Conservation (phyloP, 2,888 invertebrate genomes). For the Chironomus riparius region DNA sequence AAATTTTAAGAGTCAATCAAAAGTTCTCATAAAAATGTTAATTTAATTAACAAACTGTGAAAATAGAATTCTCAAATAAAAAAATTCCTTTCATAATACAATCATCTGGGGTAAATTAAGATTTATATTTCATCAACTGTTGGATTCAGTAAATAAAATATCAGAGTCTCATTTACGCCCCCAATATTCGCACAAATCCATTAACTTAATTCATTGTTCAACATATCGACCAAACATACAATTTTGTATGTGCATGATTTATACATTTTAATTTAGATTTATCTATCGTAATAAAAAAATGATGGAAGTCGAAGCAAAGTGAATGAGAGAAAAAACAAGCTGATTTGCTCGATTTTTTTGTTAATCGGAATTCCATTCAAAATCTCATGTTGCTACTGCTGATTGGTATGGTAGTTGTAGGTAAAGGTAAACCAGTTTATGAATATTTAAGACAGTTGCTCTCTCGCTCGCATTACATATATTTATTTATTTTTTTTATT, state of each 20-base stretch:
- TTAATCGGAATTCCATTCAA: slow-evolving; percentile 1
- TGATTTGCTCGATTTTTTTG: neutral
- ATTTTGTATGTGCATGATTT: too few species aligned
- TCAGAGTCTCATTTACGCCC: neutral
- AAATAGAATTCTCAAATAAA: neutral
- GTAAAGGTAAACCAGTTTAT: slow-evolving; percentile 11
- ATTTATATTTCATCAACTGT: neutral
- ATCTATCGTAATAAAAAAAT: too few species aligned
- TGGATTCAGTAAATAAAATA: too few species aligned
- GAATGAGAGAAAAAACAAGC: neutral
- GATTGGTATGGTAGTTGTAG: neutral
- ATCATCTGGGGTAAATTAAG: neutral
- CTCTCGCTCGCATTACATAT: neutral
- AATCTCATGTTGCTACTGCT: neutral
- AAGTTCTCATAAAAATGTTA: neutral
- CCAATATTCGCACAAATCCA: neutral
- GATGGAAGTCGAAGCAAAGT: neutral
- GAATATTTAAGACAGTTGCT: neutral
- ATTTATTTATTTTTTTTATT: neutral
- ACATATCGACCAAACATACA: neutral
- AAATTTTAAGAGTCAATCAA: neutral
- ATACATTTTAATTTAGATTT: too few species aligned
- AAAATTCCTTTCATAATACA: neutral
- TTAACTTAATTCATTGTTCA: neutral
- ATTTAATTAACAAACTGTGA: neutral